phyloP scores from a whole-genome alignment of 2,888 invertebrate species.

The Cephus sareptanus region DNA sequence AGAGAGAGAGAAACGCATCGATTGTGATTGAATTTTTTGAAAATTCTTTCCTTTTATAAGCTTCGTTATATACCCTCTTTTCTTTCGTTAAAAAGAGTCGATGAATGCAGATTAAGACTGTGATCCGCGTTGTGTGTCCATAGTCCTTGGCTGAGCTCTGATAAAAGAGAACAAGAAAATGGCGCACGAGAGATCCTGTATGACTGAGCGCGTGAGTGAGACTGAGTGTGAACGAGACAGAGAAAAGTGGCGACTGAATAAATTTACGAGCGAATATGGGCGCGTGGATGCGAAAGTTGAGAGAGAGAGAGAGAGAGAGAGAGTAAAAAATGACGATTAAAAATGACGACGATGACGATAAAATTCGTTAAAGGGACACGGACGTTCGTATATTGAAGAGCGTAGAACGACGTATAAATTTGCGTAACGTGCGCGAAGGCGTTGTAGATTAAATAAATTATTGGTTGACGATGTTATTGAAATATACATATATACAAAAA shows the following conservation, averaged over 20 bases:
- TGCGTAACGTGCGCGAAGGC: background rate
- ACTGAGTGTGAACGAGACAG: slow-evolving; percentile 40
- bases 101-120: slow-evolving; percentile 60
- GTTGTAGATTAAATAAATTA: slow-evolving; percentile 55
- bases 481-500: slow-evolving; percentile 52
- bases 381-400: background rate
- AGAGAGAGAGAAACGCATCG: too few species aligned
- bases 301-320: too few species aligned
- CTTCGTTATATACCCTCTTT: too few species aligned
- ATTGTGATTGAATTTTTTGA: too few species aligned
- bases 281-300: background rate
- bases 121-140: slow-evolving; percentile 64
- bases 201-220: slow-evolving; percentile 20
- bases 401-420: slow-evolving; percentile 9
- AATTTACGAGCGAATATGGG: slow-evolving; percentile 14
- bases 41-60: too few species aligned
- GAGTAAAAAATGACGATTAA: too few species aligned
- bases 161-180: slow-evolving; percentile 36
- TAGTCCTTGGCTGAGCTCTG: slow-evolving; percentile 53
- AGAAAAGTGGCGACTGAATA: slow-evolving; percentile 17
- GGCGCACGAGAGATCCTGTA: slow-evolving; percentile 17
- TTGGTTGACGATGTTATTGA: slow-evolving; percentile 63
- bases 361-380: too few species aligned
- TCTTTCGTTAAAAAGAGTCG: slow-evolving; percentile 24
- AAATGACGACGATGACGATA: too few species aligned